Conservation (phyloP, 2,113 vertebrate genomes). For the Bettongia penicillata region DNA sequence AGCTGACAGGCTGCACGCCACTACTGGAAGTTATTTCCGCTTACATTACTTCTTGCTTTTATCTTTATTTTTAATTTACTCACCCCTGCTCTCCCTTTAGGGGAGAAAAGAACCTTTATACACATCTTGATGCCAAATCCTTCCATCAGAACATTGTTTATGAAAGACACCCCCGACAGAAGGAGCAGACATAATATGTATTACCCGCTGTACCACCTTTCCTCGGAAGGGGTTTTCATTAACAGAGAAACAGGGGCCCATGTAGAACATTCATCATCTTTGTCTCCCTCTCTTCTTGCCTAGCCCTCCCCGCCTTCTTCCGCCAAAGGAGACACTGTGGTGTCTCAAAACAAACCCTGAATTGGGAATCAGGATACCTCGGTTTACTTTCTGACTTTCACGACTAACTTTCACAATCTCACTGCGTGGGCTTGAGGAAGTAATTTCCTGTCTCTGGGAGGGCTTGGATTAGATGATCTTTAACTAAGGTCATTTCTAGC, state of each 20-base stretch:
- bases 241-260: neutral
- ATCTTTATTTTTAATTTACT: constrained; percentile 54
- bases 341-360: neutral
- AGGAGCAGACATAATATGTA: neutral
- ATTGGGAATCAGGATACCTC: neutral
- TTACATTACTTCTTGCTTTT: constrained; percentile 14
- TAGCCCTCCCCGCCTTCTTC: neutral
- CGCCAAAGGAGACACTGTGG: neutral
- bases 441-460: neutral
- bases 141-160: neutral
- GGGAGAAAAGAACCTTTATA: neutral
- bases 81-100: neutral
- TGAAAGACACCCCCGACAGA: neutral
- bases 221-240: neutral
- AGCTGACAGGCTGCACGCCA: neutral
- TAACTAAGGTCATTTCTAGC: neutral
- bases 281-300: neutral
- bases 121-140: neutral
- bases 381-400: neutral
- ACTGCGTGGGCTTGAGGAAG: neutral
- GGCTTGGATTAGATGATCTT: neutral
- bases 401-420: neutral
- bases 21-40: neutral
- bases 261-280: neutral
- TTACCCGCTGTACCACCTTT: neutral